Evolutionary conservation across 2,888 invertebrate species (phyloP), one percentile per base, ranked within the genome.

Genomic region (Netelia virgata): DNA sequence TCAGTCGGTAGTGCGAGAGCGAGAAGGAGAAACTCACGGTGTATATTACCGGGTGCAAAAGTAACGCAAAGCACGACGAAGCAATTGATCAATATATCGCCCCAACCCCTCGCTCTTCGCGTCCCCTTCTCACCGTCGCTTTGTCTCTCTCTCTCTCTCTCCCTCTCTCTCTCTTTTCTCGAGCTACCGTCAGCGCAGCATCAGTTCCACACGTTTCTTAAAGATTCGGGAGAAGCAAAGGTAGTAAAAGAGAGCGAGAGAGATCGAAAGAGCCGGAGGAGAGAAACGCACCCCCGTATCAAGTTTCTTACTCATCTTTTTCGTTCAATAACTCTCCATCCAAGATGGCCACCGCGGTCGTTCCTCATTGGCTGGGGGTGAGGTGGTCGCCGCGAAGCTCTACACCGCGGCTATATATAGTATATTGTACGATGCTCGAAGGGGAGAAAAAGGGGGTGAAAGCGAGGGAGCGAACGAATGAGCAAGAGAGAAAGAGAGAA

Each of bases 291-390:
- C 93, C 93, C 93, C 91, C 92, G 91, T 93, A 93, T 92, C 93
- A 93, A 93, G 93, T 93, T 93, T 93, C 93, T 93, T 93, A 93
- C 93, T 93, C 93, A 94, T 94, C 93, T 94, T 93, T 93, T 93
- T 93, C 93, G 94, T 93, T 94, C 94, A 94, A 94, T 94, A 94
- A 93, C 93, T 93, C 93, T 93, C 93, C 93, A 93, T 93, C 94
- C 94, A 94, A 94, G 93, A 94, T 94, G 94, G 94, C 94, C 93
- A 93, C 93, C 93, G 91, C 92, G 92, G 93, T 93, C 94, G 94
- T 94, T 90, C 92, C 93, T 94, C 93, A 94, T 94, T 94, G 94
- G 94, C 92, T 92, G 89, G 93, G 93, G 93, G 93, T 86, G 89
- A 93, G 93, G 93, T 93, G 92, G 93, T 91, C 93, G 92, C 90